phyloP scores from a whole-genome alignment of 2,113 vertebrate species.

The Procapra przewalskii region DNA sequence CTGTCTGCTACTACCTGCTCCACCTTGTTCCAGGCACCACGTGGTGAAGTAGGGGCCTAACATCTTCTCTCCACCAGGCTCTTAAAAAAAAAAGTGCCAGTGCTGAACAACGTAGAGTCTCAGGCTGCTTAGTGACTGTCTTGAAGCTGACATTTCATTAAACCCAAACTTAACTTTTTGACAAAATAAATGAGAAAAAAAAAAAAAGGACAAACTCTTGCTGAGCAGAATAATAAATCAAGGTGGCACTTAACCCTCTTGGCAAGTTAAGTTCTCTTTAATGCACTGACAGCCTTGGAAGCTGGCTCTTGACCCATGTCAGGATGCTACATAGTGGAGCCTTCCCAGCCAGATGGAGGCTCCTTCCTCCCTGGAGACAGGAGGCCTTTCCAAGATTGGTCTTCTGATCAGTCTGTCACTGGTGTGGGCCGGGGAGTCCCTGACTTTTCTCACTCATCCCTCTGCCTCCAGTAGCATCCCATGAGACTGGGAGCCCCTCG shows the following conservation, averaged over 20 bases:
- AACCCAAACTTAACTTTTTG: not conserved
- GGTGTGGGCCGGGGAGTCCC: not conserved
- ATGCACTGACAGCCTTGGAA: not conserved
- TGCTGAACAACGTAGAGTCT: accelerated
- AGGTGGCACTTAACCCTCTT: not conserved
- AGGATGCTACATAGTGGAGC: not conserved
- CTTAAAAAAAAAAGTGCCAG: not conserved
- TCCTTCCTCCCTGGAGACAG: accelerated
- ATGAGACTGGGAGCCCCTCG: accelerated
- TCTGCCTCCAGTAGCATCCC: not conserved
- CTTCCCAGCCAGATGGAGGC: not conserved
- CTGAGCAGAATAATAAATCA: not conserved
- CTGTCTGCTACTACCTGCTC: not conserved
- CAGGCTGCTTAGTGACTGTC: no score
- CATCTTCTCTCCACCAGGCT: not conserved
- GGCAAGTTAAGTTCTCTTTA: not conserved
- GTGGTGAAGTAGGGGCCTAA: no score
- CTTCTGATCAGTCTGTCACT: not conserved
- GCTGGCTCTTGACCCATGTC: not conserved
- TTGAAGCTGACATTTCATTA: not conserved
- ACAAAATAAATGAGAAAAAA: not conserved
- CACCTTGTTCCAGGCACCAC: not conserved
- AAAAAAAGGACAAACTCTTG: not conserved
- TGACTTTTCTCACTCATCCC: not conserved
- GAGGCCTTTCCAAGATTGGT: not conserved